These are phyloP conservation scores for Cryptophagus acutangulus DNA, from an alignment of 2,888 invertebrate species.

Conservation along the genomic window DNA sequence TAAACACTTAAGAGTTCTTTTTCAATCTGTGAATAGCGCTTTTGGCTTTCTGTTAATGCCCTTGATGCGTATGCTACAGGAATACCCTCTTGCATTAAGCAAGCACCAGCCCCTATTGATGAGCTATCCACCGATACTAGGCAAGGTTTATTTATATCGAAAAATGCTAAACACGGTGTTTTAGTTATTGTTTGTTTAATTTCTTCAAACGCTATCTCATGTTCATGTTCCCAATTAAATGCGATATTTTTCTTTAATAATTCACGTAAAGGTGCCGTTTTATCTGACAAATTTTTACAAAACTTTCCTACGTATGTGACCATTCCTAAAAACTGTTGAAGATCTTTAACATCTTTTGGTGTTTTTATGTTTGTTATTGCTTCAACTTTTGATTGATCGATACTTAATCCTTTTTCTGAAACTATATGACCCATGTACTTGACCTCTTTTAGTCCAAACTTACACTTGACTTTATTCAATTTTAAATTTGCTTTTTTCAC, in stretches of 20 bases:
- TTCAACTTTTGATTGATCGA: background rate
- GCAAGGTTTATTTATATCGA: background rate
- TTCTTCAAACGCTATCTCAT: background rate
- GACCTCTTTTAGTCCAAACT: slow-evolving; percentile 22
- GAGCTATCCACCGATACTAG: slow-evolving; percentile 7
- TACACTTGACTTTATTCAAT: slow-evolving; percentile 26
- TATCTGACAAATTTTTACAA: slow-evolving; percentile 4
- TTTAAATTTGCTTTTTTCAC: slow-evolving; percentile 19
- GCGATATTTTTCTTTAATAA: slow-evolving; percentile 6
- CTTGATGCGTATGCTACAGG: slow-evolving; percentile 9
- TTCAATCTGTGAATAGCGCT: slow-evolving; percentile 9
- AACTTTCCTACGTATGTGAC: slow-evolving; percentile 4
- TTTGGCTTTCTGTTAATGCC: slow-evolving; percentile 3
- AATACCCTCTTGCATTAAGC: slow-evolving; percentile 5
- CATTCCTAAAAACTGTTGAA: slow-evolving; percentile 2
- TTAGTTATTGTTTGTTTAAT: background rate
- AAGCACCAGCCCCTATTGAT: slow-evolving; percentile 2
- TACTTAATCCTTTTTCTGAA: slow-evolving; percentile 16
- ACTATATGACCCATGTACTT: slow-evolving; percentile 29
- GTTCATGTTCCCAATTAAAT: slow-evolving; percentile 3
- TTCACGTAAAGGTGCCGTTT: background rate
- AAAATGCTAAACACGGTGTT: slow-evolving; percentile 3
- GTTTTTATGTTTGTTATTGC: background rate
- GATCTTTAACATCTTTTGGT: slow-evolving; percentile 1
- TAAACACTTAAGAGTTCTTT: slow-evolving; percentile 5